Evolutionary conservation across 64 coral and sea anemone genomes (phyloP).

Genomic region (Cladopsammia gracilis): DNA sequence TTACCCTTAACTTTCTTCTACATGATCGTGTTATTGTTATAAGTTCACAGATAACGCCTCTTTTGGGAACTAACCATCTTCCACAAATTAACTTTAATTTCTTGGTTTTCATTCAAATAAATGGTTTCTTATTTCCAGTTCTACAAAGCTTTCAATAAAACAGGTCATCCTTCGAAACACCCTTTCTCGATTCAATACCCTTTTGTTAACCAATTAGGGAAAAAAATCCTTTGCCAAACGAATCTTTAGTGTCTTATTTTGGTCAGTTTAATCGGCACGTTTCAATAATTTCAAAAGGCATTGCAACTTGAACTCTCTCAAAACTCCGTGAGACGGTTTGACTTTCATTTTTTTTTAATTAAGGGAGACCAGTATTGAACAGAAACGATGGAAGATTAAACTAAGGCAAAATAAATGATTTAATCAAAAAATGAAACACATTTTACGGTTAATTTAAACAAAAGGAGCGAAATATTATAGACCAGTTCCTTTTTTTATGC

Average conservation of each 20-base stretch:
- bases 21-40: no score
- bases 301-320: no score
- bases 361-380: no score
- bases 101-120: not conserved
- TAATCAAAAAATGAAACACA: not conserved
- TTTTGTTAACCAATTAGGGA: slow-evolving; percentile 49
- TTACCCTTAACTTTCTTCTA: no score
- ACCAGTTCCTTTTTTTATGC: not conserved
- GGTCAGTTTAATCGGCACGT: not conserved
- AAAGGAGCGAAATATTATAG: not conserved
- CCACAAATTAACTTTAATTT: not conserved
- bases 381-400: not conserved
- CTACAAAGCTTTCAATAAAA: not conserved
- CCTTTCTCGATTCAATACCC: not conserved
- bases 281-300: not conserved
- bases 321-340: no score
- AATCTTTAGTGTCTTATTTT: not conserved
- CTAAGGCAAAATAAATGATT: not conserved
- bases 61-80: no score
- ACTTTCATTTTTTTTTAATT: no score
- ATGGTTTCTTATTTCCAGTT: not conserved
- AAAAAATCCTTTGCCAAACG: not conserved
- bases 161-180: not conserved
- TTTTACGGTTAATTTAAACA: not conserved
- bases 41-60: no score